Evolutionary conservation across 2,888 invertebrate species (phyloP).

Genomic region (Harmothoe impar): DNA sequence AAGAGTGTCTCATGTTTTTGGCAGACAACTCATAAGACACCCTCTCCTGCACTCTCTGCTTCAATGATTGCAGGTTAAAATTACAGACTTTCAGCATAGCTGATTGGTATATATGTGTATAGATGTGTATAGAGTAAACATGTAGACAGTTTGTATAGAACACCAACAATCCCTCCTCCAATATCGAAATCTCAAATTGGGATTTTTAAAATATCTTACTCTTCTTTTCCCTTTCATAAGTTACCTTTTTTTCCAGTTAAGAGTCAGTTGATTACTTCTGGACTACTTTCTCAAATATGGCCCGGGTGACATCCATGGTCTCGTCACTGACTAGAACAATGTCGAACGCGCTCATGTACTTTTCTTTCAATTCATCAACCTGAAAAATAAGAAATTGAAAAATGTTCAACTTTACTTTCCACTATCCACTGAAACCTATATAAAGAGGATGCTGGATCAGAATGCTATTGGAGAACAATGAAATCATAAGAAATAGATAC

Average conservation of each 20-base stretch:
- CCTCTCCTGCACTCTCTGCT: background rate
- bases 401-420: background rate
- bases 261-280: background rate
- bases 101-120: background rate
- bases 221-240: too few relatives aligned
- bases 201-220: too few relatives aligned
- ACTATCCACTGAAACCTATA: too few relatives aligned
- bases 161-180: too few relatives aligned
- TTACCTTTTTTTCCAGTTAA: background rate
- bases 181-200: too few relatives aligned
- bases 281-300: background rate
- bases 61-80: background rate
- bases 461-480: too few relatives aligned
- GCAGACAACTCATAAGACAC: background rate
- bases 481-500: too few relatives aligned
- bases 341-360: slow-evolving; percentile 92
- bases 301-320: slow-evolving; percentile 86
- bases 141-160: too few relatives aligned
- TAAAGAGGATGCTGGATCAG: too few relatives aligned
- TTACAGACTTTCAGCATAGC: background rate
- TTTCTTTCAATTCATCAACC: slow-evolving; percentile 82
- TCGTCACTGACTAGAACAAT: slow-evolving; percentile 95
- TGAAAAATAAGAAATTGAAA: slow-evolving; percentile 70
- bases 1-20: background rate
- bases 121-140: background rate